Conservation (phyloP, 2,888 invertebrate species). For the Harpalus rufipes region DNA sequence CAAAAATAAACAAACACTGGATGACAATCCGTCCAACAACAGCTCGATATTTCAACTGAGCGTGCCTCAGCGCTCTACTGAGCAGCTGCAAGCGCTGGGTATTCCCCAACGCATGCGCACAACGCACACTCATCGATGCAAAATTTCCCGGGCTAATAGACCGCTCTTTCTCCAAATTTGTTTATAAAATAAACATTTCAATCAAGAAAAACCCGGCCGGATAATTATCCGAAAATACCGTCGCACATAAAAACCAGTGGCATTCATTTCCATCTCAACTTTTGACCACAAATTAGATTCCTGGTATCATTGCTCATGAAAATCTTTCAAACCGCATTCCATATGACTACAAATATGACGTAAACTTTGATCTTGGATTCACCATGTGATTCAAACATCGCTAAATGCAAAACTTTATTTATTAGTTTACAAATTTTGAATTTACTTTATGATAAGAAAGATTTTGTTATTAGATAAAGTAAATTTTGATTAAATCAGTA, state of each 20-base stretch:
- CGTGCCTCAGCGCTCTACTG: constrained; percentile 6
- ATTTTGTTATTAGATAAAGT: constrained; percentile 14
- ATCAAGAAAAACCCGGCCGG: constrained; percentile 50
- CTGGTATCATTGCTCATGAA: constrained; percentile 48
- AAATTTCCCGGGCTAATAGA: constrained; percentile 65
- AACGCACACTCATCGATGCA: constrained; percentile 6
- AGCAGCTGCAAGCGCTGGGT: constrained; percentile 57
- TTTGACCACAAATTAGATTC: constrained; percentile 58
- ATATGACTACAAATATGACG: constrained; percentile 46
- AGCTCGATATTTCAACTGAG: constrained; percentile 63
- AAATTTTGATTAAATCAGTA: constrained; percentile 37
- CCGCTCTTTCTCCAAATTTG: constrained; percentile 62
- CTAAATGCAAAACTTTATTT: constrained; percentile 8
- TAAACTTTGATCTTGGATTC: constrained; percentile 48
- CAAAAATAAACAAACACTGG: constrained; percentile 65
- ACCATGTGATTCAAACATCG: constrained; percentile 43
- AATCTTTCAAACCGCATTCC: constrained; percentile 52
- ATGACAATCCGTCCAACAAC: constrained; percentile 57
- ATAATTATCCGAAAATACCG: constrained; percentile 53
- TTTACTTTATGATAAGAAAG: constrained; percentile 14
- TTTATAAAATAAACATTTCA: constrained; percentile 51
- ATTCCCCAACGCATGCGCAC: constrained; percentile 67
- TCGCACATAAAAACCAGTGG: constrained; percentile 40
- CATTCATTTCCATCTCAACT: constrained; percentile 34
- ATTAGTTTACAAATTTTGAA: not conserved